phyloP scores from a whole-genome alignment of 2,113 vertebrate genomes.

The Dromaius novaehollandiae region DNA sequence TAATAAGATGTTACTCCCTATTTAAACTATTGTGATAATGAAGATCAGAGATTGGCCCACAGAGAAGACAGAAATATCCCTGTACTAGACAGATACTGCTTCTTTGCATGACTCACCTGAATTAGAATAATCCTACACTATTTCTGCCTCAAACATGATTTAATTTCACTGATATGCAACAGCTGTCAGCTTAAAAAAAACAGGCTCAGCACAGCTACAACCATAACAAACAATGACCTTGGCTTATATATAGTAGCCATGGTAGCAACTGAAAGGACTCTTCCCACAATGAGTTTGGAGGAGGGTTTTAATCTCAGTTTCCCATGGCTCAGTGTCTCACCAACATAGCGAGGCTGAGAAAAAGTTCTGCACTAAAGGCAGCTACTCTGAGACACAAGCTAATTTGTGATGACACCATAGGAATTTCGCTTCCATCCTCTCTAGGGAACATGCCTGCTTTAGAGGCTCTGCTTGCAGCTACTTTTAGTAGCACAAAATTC shows the following conservation, averaged over 20 bases:
- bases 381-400: neutral
- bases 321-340: slow-evolving; percentile 4
- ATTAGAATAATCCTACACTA: neutral
- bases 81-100: neutral
- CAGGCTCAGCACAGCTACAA: neutral
- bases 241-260: slow-evolving; percentile 50
- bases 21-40: neutral
- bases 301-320: neutral
- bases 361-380: neutral
- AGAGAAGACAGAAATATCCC: neutral
- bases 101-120: neutral
- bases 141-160: slow-evolving; percentile 11
- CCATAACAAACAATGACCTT: slow-evolving; percentile 62
- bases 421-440: neutral
- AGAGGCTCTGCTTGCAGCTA: neutral
- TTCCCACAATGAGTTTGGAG: slow-evolving; percentile 6
- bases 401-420: neutral
- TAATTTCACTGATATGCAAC: slow-evolving; percentile 33
- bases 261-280: slow-evolving; percentile 48
- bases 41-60: neutral
- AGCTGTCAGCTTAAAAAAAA: neutral
- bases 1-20: neutral
- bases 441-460: neutral
- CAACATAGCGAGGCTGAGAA: neutral
- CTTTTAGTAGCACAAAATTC: neutral